These are phyloP conservation scores for Regulus satrapa DNA, from an alignment of 2,113 vertebrate species.

Conservation along the genomic window DNA sequence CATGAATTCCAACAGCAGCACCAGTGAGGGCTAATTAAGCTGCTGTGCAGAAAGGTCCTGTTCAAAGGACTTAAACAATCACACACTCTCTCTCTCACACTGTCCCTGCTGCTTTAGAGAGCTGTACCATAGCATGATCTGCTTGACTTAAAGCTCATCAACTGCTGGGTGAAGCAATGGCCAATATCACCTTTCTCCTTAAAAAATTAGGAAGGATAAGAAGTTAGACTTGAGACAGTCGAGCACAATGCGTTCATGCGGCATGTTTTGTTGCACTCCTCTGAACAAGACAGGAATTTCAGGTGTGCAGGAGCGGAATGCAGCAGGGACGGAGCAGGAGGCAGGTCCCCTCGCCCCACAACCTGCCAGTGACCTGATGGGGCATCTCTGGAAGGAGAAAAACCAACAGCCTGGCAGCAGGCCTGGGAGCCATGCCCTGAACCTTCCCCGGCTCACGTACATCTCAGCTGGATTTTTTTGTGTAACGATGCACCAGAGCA, in stretches of 20 bases:
- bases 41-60: slow-evolving; percentile 21
- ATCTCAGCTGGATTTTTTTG: not conserved
- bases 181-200: slow-evolving; percentile 10
- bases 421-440: not conserved
- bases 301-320: slow-evolving; percentile 20
- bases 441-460: not conserved
- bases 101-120: not conserved
- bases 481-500: not conserved
- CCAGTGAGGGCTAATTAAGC: slow-evolving; percentile 9
- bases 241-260: slow-evolving; percentile 8
- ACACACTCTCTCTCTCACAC: not conserved
- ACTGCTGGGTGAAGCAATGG: slow-evolving; percentile 1
- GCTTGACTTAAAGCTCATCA: slow-evolving; percentile 6
- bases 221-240: slow-evolving; percentile 18
- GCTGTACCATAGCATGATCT: not conserved
- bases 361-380: not conserved
- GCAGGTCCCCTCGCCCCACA: not conserved
- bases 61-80: slow-evolving; percentile 5
- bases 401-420: not conserved
- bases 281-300: slow-evolving; percentile 7
- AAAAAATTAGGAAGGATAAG: slow-evolving; percentile 45
- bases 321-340: not conserved
- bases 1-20: slow-evolving; percentile 42
- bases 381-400: slow-evolving; percentile 1
- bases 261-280: slow-evolving; percentile 27